A percentile compares a stretch with the other conserved stretches of the same genome.
Evolutionary conservation across 1,140 invertebrate genomes (phyloP).

Genomic region (Ladona fulva): DNA sequence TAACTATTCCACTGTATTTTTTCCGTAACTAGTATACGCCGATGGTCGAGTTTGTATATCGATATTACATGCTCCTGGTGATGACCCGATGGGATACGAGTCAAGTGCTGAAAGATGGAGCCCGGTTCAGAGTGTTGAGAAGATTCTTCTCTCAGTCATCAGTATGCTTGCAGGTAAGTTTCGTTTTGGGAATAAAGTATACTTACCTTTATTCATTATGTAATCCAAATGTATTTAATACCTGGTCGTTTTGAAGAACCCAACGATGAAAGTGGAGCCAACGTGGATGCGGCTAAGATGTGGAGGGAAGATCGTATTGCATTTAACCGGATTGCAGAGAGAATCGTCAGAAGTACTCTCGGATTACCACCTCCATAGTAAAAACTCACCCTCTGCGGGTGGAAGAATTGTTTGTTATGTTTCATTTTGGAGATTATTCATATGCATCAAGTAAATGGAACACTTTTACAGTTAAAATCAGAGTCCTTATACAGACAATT

Average conservation of each 20-base stretch:
- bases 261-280: conserved; percentile 98
- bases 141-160: conserved; percentile 95
- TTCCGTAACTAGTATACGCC: conserved; percentile 62
- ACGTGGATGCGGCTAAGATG: conserved; percentile 99
- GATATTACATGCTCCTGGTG: conserved; percentile 97
- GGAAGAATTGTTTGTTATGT: neutral
- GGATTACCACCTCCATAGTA: conserved; percentile 44
- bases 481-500: too few species aligned
- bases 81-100: conserved; percentile 99
- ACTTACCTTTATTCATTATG: neutral
- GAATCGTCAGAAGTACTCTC: conserved; percentile 85
- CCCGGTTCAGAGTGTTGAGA: conserved; percentile 98
- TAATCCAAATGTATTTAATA: neutral
- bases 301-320: conserved; percentile 92
- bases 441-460: too few species aligned
- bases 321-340: conserved; percentile 89
- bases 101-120: conserved; percentile 95
- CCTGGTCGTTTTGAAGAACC: conserved; percentile 60
- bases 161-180: conserved; percentile 86
- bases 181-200: neutral
- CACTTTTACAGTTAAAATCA: too few species aligned
- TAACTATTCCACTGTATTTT: neutral
- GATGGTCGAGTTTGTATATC: conserved; percentile 98
- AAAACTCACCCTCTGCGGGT: neutral
- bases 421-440: neutral